Conservation (phyloP, 2,113 vertebrate species). For the Chionis minor region DNA sequence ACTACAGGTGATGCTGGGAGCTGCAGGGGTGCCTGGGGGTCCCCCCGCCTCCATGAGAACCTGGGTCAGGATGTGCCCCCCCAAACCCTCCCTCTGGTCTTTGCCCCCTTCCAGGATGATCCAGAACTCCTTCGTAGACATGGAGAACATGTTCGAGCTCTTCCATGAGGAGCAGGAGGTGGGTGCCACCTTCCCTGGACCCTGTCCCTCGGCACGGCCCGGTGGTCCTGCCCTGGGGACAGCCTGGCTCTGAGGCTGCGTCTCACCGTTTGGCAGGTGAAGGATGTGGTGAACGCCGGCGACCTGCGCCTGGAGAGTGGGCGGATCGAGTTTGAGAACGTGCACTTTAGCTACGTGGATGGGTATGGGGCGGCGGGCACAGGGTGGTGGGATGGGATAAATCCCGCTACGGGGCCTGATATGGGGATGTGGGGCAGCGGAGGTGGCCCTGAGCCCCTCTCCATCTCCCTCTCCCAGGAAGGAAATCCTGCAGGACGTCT, state of each 20-base stretch:
- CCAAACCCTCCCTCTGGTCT: background rate
- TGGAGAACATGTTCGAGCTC: conserved; percentile 98
- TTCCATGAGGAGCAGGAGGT: conserved; percentile 90
- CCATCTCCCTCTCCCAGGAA: conserved; percentile 67
- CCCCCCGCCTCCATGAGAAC: background rate
- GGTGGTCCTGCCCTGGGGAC: fast-evolving
- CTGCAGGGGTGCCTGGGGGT: background rate
- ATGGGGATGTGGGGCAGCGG: fast-evolving
- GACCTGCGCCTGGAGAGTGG: conserved; percentile 79
- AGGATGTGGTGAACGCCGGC: conserved; percentile 82
- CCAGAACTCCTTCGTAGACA: conserved; percentile 96
- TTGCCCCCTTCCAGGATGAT: conserved; percentile 83
- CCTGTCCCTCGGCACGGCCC: fast-evolving
- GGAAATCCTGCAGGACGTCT: conserved; percentile 89
- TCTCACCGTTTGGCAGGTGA: conserved; percentile 77
- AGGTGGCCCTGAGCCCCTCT: background rate
- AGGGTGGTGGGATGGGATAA: background rate
- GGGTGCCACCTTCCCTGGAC: background rate
- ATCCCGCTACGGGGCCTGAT: background rate
- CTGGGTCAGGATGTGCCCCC: background rate
- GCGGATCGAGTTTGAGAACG: conserved; percentile 90
- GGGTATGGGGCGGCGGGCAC: conserved; percentile 72
- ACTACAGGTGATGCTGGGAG: conserved; percentile 85
- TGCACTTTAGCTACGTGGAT: conserved; percentile 87
- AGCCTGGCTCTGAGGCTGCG: background rate